These are phyloP conservation scores for Monarcha castaneiventris DNA, from an alignment of 2,113 vertebrate species.

Conservation along the genomic window DNA sequence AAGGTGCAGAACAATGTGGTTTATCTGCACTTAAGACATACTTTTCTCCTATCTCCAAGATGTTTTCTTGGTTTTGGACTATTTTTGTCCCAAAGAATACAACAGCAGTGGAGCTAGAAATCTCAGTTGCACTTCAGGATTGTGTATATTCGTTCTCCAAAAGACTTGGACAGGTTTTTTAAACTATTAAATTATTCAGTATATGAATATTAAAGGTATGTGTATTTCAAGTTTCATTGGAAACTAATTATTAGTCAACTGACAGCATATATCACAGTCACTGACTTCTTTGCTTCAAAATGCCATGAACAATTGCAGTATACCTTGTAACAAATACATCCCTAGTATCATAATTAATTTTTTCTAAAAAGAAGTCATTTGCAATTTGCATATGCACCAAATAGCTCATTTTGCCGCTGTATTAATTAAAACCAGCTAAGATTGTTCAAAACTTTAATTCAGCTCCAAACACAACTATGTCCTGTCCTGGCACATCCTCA, in stretches of 20 bases:
- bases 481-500: neutral
- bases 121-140: neutral
- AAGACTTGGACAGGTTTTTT: neutral
- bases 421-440: slow-evolving; percentile 2
- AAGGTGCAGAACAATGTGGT: slow-evolving; percentile 49
- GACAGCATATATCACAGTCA: neutral
- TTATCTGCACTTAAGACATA: slow-evolving; percentile 13
- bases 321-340: neutral
- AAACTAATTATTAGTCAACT: slow-evolving; percentile 6
- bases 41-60: neutral
- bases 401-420: neutral
- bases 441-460: neutral
- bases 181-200: neutral
- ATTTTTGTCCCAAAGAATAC: neutral
- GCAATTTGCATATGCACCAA: neutral
- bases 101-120: neutral
- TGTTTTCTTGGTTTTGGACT: slow-evolving; percentile 1
- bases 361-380: neutral
- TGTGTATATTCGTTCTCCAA: neutral
- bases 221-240: neutral
- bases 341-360: neutral
- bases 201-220: neutral
- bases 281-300: neutral
- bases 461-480: neutral
- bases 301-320: neutral